A percentile compares a stretch with the other conserved stretches of the same genome.
phyloP scores from a whole-genome alignment of 2,888 invertebrate genomes.

The Dryobota labecula region DNA sequence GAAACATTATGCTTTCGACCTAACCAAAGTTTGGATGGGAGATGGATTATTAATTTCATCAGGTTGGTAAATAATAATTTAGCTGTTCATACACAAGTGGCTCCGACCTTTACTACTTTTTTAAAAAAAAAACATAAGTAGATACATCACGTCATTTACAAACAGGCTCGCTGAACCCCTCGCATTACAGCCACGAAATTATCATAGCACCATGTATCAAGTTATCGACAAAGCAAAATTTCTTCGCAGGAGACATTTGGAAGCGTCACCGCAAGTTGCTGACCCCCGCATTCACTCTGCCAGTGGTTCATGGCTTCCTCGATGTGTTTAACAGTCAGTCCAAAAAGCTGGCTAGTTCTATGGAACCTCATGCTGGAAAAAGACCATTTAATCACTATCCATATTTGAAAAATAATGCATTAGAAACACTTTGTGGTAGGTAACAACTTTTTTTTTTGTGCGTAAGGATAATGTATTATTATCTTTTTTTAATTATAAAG shows the following conservation, averaged over 20 bases:
- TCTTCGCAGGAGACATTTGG: constrained; percentile 28
- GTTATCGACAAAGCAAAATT: background rate
- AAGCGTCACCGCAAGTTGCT: constrained; percentile 33
- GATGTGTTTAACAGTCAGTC: constrained; percentile 36
- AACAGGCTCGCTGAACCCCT: background rate
- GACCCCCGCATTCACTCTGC: constrained; percentile 27
- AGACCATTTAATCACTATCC: constrained; percentile 18
- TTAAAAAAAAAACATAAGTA: too few relatives aligned
- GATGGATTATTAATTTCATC: constrained; percentile 15
- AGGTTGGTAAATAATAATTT: constrained; percentile 12
- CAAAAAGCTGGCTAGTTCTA: constrained; percentile 12
- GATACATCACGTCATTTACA: background rate
- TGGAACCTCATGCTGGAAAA: constrained; percentile 20
- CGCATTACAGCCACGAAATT: background rate
- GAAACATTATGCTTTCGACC: constrained; percentile 28
- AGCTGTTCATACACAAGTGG: background rate
- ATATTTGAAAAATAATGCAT: constrained; percentile 10
- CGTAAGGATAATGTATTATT: too few relatives aligned
- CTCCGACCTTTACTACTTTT: background rate
- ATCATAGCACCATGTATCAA: background rate
- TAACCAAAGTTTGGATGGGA: constrained; percentile 24
- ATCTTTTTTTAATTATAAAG: too few relatives aligned
- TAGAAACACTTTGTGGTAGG: constrained; percentile 39
- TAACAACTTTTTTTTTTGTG: background rate
- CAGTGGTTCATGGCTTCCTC: constrained; percentile 31